Conservation (phyloP, 2,888 invertebrate genomes). For the Acanthosepion lycidas region DNA sequence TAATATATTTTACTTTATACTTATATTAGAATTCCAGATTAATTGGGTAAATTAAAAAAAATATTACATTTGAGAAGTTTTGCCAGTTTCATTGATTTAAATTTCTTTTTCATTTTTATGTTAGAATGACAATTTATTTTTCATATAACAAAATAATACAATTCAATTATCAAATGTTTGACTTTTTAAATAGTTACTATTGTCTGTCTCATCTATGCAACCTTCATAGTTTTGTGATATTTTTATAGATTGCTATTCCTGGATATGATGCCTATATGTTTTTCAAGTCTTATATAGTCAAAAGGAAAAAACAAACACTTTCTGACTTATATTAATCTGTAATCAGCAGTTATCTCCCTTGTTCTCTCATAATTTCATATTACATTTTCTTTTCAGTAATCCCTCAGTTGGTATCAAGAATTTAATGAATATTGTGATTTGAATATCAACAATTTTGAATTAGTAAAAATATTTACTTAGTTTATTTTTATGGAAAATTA, state of each 20-base stretch:
- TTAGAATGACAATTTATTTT: neutral
- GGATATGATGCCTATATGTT: neutral
- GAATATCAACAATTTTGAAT: neutral
- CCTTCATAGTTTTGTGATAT: neutral
- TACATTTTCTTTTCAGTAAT: no score
- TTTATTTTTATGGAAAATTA: neutral
- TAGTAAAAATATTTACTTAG: neutral
- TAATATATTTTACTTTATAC: no score
- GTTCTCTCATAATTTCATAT: neutral
- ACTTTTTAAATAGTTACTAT: neutral
- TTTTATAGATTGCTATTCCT: neutral
- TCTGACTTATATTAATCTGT: no score
- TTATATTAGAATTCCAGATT: no score
- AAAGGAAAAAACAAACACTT: no score
- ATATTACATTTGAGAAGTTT: no score
- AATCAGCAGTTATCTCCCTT: neutral
- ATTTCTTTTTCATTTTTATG: no score
- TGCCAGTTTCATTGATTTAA: no score
- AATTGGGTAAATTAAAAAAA: no score
- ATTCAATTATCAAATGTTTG: neutral
- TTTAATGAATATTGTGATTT: neutral
- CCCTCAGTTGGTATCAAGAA: no score
- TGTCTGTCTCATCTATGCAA: neutral
- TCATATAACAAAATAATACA: no score
- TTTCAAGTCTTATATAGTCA: no score